Evolutionary conservation across 2,797 vertebrate species (phyloP).

Genomic region (Leptoclinus maculatus): DNA sequence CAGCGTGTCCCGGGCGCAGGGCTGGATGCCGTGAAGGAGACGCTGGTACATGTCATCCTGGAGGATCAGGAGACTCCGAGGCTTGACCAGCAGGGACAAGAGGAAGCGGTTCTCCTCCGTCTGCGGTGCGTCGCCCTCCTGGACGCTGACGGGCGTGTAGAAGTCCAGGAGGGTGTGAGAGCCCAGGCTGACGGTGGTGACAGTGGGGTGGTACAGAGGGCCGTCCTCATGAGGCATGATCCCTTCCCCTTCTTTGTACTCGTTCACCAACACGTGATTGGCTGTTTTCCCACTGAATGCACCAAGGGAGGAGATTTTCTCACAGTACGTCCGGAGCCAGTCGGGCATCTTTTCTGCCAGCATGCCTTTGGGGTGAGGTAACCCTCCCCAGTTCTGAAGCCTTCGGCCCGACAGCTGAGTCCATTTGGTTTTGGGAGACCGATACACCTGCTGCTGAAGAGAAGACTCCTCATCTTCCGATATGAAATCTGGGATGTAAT

Average conservation of each 20-base stretch:
- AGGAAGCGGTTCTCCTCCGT: slow-evolving; percentile 78
- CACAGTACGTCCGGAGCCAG: slow-evolving; percentile 87
- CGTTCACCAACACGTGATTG: slow-evolving; percentile 94
- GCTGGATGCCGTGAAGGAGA: slow-evolving; percentile 88
- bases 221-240: slow-evolving; percentile 95
- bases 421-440: slow-evolving; percentile 91
- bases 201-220: slow-evolving; percentile 91
- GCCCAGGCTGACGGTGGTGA: slow-evolving; percentile 92
- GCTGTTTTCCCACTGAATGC: slow-evolving; percentile 87
- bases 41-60: slow-evolving; percentile 85
- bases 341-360: slow-evolving; percentile 87
- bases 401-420: slow-evolving; percentile 91
- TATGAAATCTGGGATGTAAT: slow-evolving; percentile 92
- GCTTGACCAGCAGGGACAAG: slow-evolving; percentile 87
- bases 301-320: slow-evolving; percentile 87
- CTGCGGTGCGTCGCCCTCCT: slow-evolving; percentile 55
- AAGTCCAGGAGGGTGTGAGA: slow-evolving; percentile 91
- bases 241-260: slow-evolving; percentile 90
- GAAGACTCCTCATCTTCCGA: slow-evolving; percentile 85
- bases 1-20: slow-evolving; percentile 71
- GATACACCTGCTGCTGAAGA: slow-evolving; percentile 88
- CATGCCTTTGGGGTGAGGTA: slow-evolving; percentile 91
- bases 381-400: slow-evolving; percentile 95
- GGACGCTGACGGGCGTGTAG: slow-evolving; percentile 82
- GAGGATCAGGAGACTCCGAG: slow-evolving; percentile 88